These are phyloP conservation scores for Coendou prehensilis DNA, from an alignment of 2,797 vertebrate species.

Conservation along the genomic window DNA sequence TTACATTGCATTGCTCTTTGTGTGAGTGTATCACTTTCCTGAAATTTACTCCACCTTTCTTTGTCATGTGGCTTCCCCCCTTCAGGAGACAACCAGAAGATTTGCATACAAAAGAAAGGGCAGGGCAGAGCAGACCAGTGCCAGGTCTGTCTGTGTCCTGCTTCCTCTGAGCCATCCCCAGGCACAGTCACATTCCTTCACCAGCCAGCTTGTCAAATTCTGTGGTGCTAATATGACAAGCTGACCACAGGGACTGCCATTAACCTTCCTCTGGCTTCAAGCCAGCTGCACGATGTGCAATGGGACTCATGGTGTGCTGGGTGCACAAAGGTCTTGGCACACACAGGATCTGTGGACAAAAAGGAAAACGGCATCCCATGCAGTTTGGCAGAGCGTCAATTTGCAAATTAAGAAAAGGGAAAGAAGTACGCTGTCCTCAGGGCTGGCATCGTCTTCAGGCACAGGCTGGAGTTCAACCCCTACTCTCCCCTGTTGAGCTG, in stretches of 20 bases:
- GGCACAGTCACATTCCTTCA: neutral
- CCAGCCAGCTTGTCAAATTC: neutral
- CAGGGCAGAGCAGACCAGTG: neutral
- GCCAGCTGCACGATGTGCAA: rapidly evolving
- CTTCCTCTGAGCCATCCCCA: neutral
- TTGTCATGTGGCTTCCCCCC: neutral
- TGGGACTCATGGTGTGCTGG: neutral
- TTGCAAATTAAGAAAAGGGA: neutral
- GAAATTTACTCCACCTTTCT: constrained; percentile 52
- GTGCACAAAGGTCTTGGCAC: neutral
- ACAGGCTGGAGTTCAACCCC: neutral
- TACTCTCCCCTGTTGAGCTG: neutral
- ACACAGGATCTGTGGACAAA: neutral
- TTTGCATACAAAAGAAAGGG: neutral
- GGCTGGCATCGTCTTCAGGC: neutral
- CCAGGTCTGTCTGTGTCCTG: neutral
- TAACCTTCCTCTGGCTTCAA: neutral
- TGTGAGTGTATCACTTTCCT: neutral
- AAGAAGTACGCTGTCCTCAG: neutral
- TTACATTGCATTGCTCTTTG: constrained; percentile 3
- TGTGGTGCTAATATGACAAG: neutral
- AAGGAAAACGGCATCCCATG: neutral
- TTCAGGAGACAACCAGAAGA: neutral
- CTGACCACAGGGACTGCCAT: neutral
- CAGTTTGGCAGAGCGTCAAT: neutral